Conservation (phyloP, 2,113 vertebrate species). For the Neolamprologus modestus region DNA sequence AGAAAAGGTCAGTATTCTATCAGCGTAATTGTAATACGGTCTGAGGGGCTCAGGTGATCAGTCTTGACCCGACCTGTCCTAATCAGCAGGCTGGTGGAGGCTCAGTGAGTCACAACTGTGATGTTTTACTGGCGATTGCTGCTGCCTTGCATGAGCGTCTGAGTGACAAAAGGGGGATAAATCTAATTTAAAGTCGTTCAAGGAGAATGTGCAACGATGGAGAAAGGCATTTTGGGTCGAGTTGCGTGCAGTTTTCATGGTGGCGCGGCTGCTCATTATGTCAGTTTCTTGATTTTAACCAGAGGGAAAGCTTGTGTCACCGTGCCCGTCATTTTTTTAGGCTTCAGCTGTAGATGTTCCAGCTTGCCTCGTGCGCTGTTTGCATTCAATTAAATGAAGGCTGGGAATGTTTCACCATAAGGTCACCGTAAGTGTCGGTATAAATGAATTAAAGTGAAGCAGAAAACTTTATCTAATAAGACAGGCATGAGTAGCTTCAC, state of each 20-base stretch:
- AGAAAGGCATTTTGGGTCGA: conserved; percentile 48
- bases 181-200: conserved; percentile 30
- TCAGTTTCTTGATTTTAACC: conserved; percentile 41
- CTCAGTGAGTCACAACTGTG: conserved; percentile 9
- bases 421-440: not conserved
- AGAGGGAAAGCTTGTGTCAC: conserved; percentile 40
- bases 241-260: conserved; percentile 46
- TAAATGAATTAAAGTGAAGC: not conserved
- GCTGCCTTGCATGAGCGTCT: not conserved
- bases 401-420: not conserved
- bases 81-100: conserved; percentile 18
- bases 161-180: conserved; percentile 22
- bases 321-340: conserved; percentile 11
- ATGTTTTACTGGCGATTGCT: conserved; percentile 1
- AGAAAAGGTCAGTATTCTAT: conserved; percentile 40
- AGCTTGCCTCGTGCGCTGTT: not conserved
- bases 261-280: conserved; percentile 41
- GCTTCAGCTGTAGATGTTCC: not conserved
- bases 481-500: not conserved
- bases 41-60: conserved; percentile 46
- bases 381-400: not conserved
- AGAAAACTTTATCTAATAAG: not conserved
- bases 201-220: not conserved
- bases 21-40: conserved; percentile 16
- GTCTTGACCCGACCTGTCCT: conserved; percentile 8